Percentiles rank a stretch among this genome's conserved stretches.
phyloP scores from a whole-genome alignment of 2,113 vertebrate genomes.

The Tragelaphus strepsiceros region DNA sequence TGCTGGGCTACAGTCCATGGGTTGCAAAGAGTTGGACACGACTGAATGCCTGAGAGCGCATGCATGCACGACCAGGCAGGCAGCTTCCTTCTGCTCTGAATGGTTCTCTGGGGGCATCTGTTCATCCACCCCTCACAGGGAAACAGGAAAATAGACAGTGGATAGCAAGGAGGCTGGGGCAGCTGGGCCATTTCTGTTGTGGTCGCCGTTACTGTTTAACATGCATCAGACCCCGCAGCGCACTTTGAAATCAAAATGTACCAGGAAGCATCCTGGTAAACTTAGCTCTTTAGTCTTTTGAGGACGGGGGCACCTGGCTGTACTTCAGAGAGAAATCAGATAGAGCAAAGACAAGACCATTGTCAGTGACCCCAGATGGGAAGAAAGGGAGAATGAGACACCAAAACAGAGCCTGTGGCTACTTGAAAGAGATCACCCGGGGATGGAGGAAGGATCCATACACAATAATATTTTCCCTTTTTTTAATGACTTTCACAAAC shows the following conservation, averaged over 20 bases:
- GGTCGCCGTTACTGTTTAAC: not conserved
- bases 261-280: slow-evolving; percentile 48
- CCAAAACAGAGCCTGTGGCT: not conserved
- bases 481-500: not conserved
- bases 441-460: not conserved
- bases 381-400: not conserved
- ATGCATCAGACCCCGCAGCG: not conserved
- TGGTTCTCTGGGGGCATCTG: not conserved
- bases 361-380: slow-evolving; percentile 48
- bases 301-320: slow-evolving; percentile 48
- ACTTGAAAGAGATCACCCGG: slow-evolving; percentile 7
- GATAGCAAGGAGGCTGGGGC: not conserved
- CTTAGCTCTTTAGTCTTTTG: not conserved
- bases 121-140: not conserved
- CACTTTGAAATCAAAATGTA: slow-evolving; percentile 52
- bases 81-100: not conserved
- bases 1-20: not conserved
- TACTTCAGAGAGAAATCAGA: slow-evolving; percentile 60
- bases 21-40: not conserved
- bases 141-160: not conserved
- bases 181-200: not conserved
- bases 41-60: not conserved
- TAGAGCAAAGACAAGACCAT: slow-evolving; percentile 39
- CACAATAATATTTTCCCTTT: not conserved
- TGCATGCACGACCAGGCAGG: rapidly evolving